Base-by-base conservation (phyloP, 1,140 invertebrate genomes). In the Drosophila equinoxialis region DNA sequence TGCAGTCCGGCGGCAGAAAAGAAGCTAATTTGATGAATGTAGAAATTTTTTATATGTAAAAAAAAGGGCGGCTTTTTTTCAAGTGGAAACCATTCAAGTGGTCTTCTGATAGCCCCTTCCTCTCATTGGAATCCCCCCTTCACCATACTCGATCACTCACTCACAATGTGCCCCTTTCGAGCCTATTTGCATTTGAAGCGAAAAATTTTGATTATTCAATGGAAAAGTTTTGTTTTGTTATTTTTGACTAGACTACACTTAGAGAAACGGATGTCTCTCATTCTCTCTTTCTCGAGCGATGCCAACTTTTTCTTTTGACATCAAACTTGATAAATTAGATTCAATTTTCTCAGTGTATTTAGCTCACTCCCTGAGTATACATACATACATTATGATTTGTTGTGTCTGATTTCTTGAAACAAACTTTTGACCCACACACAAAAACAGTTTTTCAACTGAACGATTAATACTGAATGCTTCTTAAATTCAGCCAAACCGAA, bases 21-120 rank as follows among this genome's bases (percentile, higher is more conserved):
- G 45, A 51, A 51, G 45, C 45, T 51, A 51, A 51, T 51, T 51
- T 51, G 8, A 55, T 26, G 51, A 6, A 55, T 26, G 26, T 11
- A 55, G 26, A 55, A 54, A 48, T 17, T 57, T 57, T 17, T 33
- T 33, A 26, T 14, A 33, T 30, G 23, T 6, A 55, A 30, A 33
- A 59, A 37, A 37, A 4, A n/a, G 33, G 57, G 57, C 30, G 8
- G 14, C 14, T 33, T 17, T 58, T 30, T 6, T 59, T 59, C 30
- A 39, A 59, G 57, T 59, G 33, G 57, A 59, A 59, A 59, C 30
- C 57, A 59, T 59, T 59, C n/a, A 59, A 59, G 57, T 59, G 57
- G 57, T 37, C 33, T 33, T 33, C 5, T 13, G 1, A 33, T 1
- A 55, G 23, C 7, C 42, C 14, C 42, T 23, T 7, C 45, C 20